Base-by-base conservation (phyloP, 2,797 vertebrate genomes). In the Danio jaintianensis region DNA sequence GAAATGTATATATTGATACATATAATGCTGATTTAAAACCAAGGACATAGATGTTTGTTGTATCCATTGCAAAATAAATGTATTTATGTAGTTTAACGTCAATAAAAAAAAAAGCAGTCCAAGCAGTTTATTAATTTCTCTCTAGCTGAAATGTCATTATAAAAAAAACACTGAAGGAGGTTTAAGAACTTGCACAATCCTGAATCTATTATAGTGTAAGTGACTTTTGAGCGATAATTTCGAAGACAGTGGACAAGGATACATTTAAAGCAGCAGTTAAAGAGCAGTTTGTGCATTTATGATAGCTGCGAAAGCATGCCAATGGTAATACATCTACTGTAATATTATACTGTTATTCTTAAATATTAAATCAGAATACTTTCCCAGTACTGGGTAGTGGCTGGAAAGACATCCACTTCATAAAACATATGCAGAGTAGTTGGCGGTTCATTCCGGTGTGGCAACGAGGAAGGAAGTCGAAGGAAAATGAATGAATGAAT, bases 41-140 rank as follows among this genome's bases (percentile, higher is more conserved):
- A 45, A 56, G 22, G 47, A 47, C 43, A n/a, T 67, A 29, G 29
- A 29, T 50, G 8, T 42, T 66, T 76, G 13, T 55, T 77, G 40
- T 47, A 47, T 47, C 12, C 6, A 36, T 56, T 67, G 48, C 20
- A 43, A 56, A 56, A 36, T n/a, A 3, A 18, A 45, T 67, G 52
- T 66, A 66, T 68, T 78, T 68, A 47, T 68, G 15, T 47, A 58
- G 53, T 64, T 20, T 53, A 16, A n/a, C 53, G 16, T 53, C 63
- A 45, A 75, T 63, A 22, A 61, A 52, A 43, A 64, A 42, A 53
- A 42, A n/a, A 18, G 16, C 6, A 8, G 48, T 50, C 15, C 16
- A 18, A 66, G 18, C 22, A 22, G 63, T 15, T 48, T 20, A 16
- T 10, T 67, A 29, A 29, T 67, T 0, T 0, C n/a, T 22, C n/a